These are phyloP conservation scores for Sciaenops ocellatus DNA, from an alignment of 2,797 vertebrate genomes.

Conservation along the genomic window DNA sequence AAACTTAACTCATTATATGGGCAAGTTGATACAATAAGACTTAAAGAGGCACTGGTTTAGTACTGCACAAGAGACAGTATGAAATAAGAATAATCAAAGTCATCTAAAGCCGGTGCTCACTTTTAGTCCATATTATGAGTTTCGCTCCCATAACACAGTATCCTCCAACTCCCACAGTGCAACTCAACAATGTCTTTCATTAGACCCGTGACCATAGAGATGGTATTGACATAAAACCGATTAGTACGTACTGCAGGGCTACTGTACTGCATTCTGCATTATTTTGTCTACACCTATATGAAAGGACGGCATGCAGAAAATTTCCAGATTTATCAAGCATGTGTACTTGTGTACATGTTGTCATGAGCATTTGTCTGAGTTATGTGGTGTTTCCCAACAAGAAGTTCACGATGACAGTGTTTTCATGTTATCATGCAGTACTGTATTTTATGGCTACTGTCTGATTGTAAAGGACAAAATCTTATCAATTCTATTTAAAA, in stretches of 20 bases:
- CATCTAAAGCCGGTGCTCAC: neutral
- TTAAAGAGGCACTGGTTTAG: neutral
- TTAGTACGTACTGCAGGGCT: too few species aligned
- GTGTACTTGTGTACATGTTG: neutral
- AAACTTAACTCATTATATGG: neutral
- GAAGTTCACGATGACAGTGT: neutral
- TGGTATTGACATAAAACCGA: too few species aligned
- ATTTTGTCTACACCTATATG: neutral
- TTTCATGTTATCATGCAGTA: slow-evolving; percentile 3
- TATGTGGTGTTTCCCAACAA: neutral
- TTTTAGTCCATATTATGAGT: too few species aligned
- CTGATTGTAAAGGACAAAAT: slow-evolving; percentile 9
- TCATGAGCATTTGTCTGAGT: neutral
- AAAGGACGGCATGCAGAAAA: neutral
- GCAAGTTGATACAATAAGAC: neutral
- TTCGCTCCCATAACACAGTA: neutral
- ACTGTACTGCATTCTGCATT: neutral
- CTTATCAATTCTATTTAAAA: slow-evolving; percentile 2
- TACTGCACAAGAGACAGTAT: neutral
- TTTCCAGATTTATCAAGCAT: neutral
- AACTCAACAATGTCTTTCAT: neutral
- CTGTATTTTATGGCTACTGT: slow-evolving; percentile 4
- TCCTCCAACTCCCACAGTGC: neutral
- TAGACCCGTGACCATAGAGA: neutral
- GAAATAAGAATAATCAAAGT: neutral